Conservation (phyloP, 2,113 vertebrate species). For the Neomonachus schauinslandi region DNA sequence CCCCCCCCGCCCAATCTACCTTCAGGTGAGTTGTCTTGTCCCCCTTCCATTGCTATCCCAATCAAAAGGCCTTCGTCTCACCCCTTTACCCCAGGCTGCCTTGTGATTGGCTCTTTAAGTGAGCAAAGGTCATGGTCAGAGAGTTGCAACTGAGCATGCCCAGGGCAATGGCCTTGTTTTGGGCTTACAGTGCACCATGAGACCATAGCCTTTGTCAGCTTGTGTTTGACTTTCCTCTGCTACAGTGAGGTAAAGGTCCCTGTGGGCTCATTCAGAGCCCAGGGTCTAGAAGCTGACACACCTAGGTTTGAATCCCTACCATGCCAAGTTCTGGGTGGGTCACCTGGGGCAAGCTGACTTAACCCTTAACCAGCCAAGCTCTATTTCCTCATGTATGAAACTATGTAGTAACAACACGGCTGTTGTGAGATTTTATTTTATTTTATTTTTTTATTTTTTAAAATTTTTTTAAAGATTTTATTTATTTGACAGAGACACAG, state of each 20-base stretch:
- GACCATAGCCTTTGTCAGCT: neutral
- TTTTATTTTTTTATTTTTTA: no score
- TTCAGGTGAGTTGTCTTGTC: neutral
- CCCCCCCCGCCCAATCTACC: neutral
- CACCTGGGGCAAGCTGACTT: neutral
- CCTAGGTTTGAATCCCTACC: neutral
- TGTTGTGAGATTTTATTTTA: neutral
- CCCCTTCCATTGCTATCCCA: conserved; percentile 6
- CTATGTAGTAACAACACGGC: neutral
- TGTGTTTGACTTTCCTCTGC: neutral
- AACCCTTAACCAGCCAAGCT: neutral
- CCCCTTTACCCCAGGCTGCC: neutral
- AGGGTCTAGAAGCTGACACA: neutral
- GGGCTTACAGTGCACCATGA: neutral
- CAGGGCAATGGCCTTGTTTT: neutral
- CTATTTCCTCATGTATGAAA: neutral
- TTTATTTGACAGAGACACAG: no score
- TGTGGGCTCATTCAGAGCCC: neutral
- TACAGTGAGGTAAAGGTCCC: neutral
- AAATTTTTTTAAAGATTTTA: no score
- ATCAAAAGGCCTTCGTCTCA: neutral
- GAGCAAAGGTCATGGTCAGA: neutral
- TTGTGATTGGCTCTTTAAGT: neutral
- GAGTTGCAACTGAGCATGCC: neutral
- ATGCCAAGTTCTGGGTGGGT: neutral